Evolutionary conservation across 2,113 vertebrate genomes (phyloP), one percentile per base, ranked within the genome.

Genomic region (Fukomys damarensis): DNA sequence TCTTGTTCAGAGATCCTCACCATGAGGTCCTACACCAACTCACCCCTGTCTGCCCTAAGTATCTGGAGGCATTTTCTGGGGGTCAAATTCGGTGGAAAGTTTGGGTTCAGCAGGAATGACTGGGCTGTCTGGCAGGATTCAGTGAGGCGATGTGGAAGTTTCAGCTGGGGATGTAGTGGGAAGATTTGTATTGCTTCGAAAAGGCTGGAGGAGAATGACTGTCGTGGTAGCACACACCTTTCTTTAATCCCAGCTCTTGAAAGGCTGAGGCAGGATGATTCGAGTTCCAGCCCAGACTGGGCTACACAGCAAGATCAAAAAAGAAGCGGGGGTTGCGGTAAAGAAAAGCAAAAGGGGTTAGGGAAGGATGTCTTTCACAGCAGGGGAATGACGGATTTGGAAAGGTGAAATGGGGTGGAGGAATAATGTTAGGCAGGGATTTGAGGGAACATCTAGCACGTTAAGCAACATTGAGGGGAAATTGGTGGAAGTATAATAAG

Each of bases 1-100:
- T 91, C 93, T 96, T 92, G 58, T 72, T 91, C 86, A 61, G 58
- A 93, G 81, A 83, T 46, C 20, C 87, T 93, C 49, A 28, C 58
- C 65, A 28, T 2, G 22, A 49, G 80, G 68, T 52, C 65, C 43
- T 41, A 35, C 52, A 43, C 94, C 86, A 89, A 28, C 84, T n/a
- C 63, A 85, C 68, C 70, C 35, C 83, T 80, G 74, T 26, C 86
- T 76, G 46, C 89, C 90, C 92, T 86, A 96, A 97, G 81, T 85
- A 54, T 32, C n/a, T 20, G 59, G 80, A 95, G 85, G 80, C 90
- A 72, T 92, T 90, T 70, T 58, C 22, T 76, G 35, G 74, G 91
- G 68, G 56, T 65, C 83, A 61, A 35, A 82, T 94, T n/a, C n/a
- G n/a, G n/a, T n/a, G n/a, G n/a, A n/a, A n/a, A n/a, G 3, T 88